Percentiles rank a stretch among this genome's conserved stretches.
Conservation (phyloP, 2,797 vertebrate species). For the Sebastes oblongus region DNA sequence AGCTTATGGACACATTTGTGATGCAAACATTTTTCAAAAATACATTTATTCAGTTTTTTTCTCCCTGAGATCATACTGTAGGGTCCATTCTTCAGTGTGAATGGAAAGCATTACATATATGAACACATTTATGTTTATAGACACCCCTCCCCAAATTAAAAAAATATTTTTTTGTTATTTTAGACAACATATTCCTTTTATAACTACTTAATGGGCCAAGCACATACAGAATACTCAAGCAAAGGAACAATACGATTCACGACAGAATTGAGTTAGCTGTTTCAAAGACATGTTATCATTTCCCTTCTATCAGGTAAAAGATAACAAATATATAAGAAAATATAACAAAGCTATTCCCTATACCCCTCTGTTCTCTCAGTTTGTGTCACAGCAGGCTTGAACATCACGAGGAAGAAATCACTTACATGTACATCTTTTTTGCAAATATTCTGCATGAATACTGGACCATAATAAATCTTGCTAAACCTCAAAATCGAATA, state of each 20-base stretch:
- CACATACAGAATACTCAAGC: not conserved
- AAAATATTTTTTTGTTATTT: not conserved
- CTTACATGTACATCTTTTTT: not conserved
- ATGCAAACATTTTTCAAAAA: constrained; percentile 9
- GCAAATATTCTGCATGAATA: not conserved
- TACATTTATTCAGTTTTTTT: constrained; percentile 34
- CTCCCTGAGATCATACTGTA: constrained; percentile 18
- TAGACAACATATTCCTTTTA: not conserved
- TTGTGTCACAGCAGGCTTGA: not conserved
- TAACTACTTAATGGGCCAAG: not conserved
- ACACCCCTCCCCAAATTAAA: not conserved
- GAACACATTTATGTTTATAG: not conserved
- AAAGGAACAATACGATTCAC: not conserved
- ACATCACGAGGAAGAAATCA: not conserved
- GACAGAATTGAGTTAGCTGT: not conserved
- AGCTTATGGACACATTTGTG: constrained; percentile 13
- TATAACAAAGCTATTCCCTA: not conserved
- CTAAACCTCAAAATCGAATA: not conserved
- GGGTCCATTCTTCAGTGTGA: not conserved
- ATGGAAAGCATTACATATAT: constrained; percentile 3
- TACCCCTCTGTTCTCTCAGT: not conserved
- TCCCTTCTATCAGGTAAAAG: not conserved
- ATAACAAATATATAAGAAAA: too few species aligned
- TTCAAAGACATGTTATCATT: not conserved
- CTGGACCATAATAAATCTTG: not conserved